These are phyloP conservation scores for Ophion ventricosus DNA, from an alignment of 2,888 invertebrate species.

Conservation along the genomic window DNA sequence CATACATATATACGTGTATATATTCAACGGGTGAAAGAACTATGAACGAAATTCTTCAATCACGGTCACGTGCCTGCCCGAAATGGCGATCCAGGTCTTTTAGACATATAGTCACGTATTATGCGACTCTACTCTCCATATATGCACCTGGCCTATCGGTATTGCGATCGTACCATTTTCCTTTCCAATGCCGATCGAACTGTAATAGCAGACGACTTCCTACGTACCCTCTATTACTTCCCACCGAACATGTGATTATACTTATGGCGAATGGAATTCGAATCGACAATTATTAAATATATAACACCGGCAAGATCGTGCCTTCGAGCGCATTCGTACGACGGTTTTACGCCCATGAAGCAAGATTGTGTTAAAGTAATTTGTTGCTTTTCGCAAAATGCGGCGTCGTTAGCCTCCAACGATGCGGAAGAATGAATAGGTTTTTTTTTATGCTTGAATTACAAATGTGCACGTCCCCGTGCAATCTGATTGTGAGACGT, in stretches of 20 bases:
- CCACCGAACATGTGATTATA: background rate
- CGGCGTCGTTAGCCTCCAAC: too few species aligned
- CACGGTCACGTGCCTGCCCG: slow-evolving; percentile 54
- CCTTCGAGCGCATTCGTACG: too few species aligned
- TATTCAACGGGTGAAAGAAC: slow-evolving; percentile 14
- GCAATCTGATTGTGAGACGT: too few species aligned
- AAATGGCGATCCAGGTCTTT: slow-evolving; percentile 68
- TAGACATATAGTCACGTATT: slow-evolving; percentile 60
- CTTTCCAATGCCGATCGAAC: slow-evolving; percentile 15
- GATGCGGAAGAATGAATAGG: too few species aligned
- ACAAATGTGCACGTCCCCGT: too few species aligned
- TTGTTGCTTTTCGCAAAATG: too few species aligned
- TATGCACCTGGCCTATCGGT: slow-evolving; percentile 45
- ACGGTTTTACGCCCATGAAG: too few species aligned
- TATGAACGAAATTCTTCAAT: slow-evolving; percentile 39
- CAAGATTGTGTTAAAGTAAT: too few species aligned
- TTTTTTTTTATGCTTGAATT: too few species aligned
- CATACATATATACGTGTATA: background rate
- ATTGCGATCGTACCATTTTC: slow-evolving; percentile 37
- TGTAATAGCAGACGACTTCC: slow-evolving; percentile 3
- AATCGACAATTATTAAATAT: background rate
- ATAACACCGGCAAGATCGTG: too few species aligned
- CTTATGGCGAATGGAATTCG: background rate
- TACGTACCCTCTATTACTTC: background rate
- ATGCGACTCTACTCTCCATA: slow-evolving; percentile 42